Conservation (phyloP, 2,888 invertebrate species). For the Ametastegia equiseti region DNA sequence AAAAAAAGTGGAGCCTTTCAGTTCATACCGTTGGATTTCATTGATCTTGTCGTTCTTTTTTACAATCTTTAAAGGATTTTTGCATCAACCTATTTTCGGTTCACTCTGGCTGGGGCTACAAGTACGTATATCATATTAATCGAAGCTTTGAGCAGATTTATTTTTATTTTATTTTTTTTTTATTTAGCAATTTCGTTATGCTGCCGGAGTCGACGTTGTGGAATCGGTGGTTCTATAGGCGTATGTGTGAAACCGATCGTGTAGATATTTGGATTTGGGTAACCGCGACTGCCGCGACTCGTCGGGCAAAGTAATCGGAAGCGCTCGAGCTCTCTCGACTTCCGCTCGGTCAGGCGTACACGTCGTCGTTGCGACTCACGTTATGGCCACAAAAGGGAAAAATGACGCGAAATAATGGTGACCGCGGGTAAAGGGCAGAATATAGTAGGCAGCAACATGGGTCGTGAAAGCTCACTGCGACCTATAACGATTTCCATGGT, state of each 20-base stretch:
- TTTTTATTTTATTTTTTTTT: background rate
- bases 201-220: slow-evolving; percentile 1
- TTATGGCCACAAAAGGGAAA: slow-evolving; percentile 40
- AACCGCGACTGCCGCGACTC: slow-evolving; percentile 32
- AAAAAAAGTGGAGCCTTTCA: too few relatives aligned
- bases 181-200: background rate
- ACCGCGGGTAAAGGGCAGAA: slow-evolving; percentile 27
- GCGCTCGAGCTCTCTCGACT: slow-evolving; percentile 61
- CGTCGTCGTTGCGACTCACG: slow-evolving; percentile 57
- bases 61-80: too few relatives aligned
- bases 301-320: slow-evolving; percentile 62
- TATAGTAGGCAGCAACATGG: background rate
- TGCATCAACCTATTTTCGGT: too few relatives aligned
- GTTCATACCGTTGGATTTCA: too few relatives aligned
- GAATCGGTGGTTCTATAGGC: slow-evolving; percentile 22
- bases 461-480: slow-evolving; percentile 5
- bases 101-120: background rate
- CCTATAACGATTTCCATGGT: background rate
- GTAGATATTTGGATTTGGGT: slow-evolving; percentile 43
- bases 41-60: too few relatives aligned
- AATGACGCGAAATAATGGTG: slow-evolving; percentile 41
- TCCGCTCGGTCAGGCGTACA: slow-evolving; percentile 70
- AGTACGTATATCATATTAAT: background rate
- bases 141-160: slow-evolving; percentile 1
- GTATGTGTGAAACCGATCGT: slow-evolving; percentile 37